phyloP scores from a whole-genome alignment of 2,113 vertebrate genomes.

The Raja brachyura region DNA sequence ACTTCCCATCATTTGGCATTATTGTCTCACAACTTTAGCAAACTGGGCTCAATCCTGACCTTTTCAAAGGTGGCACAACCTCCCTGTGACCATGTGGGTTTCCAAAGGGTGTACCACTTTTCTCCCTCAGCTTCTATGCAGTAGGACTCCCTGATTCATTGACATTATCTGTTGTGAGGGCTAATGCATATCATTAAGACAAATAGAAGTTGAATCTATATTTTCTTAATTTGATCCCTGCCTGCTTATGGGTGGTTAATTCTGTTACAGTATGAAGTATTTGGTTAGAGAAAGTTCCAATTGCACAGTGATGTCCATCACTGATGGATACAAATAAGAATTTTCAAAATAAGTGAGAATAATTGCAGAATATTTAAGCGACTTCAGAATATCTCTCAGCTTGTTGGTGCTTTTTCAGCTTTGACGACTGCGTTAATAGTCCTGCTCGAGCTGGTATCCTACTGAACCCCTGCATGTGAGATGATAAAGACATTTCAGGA shows the following conservation, averaged over 20 bases:
- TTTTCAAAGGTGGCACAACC: too few relatives aligned
- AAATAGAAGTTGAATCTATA: not conserved
- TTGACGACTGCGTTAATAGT: not conserved
- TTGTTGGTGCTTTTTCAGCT: not conserved
- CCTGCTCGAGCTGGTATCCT: not conserved
- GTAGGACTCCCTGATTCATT: too few relatives aligned
- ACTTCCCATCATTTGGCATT: not conserved
- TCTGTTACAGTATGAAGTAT: too few relatives aligned
- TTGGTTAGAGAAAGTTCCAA: not conserved
- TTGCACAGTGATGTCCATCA: not conserved
- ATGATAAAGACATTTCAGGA: slow-evolving; percentile 42
- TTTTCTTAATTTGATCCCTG: not conserved
- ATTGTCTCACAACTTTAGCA: not conserved
- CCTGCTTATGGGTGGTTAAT: not conserved
- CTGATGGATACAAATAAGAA: not conserved
- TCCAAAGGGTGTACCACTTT: too few relatives aligned
- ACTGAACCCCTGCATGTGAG: not conserved
- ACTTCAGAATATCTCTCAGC: not conserved
- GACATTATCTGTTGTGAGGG: not conserved
- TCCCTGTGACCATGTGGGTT: too few relatives aligned
- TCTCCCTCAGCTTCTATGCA: too few relatives aligned
- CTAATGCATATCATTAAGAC: not conserved
- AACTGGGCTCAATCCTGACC: too few relatives aligned
- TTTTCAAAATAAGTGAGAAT: not conserved
- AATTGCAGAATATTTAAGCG: not conserved